These are phyloP conservation scores for Ornithorhynchus anatinus DNA, from an alignment of 2,113 vertebrate genomes.

Conservation along the genomic window DNA sequence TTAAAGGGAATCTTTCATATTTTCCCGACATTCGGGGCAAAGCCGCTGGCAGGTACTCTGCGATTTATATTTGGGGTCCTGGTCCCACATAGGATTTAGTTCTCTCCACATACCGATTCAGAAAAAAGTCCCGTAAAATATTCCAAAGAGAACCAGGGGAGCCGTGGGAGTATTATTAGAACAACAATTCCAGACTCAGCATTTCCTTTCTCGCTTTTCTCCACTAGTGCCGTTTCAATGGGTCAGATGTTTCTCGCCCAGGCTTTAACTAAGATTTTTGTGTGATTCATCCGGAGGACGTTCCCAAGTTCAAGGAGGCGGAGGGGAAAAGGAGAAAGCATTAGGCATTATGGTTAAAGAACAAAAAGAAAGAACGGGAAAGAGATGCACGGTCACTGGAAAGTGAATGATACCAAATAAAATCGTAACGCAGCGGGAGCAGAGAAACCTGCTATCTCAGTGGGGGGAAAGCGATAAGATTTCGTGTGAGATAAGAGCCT, in stretches of 20 bases:
- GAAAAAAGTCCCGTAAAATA: no score
- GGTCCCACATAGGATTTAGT: no score
- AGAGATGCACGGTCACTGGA: not conserved
- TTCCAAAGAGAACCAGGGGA: accelerated
- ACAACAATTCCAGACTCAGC: not conserved
- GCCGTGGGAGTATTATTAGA: no score
- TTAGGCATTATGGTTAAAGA: no score
- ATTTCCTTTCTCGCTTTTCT: not conserved
- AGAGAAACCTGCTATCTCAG: not conserved
- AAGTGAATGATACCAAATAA: not conserved
- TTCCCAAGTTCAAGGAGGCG: not conserved
- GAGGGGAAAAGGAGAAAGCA: not conserved
- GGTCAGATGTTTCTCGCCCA: not conserved
- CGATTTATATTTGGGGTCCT: no score
- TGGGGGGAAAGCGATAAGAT: not conserved
- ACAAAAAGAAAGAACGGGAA: not conserved
- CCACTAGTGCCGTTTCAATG: not conserved
- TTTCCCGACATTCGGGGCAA: no score
- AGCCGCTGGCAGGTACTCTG: not conserved
- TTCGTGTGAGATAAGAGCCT: not conserved
- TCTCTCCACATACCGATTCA: no score
- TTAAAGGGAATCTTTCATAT: no score
- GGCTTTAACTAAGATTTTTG: not conserved
- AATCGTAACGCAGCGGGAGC: not conserved
- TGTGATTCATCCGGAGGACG: accelerated